Evolutionary conservation across 2,888 invertebrate genomes (phyloP).

Genomic region (Alcis repandata): DNA sequence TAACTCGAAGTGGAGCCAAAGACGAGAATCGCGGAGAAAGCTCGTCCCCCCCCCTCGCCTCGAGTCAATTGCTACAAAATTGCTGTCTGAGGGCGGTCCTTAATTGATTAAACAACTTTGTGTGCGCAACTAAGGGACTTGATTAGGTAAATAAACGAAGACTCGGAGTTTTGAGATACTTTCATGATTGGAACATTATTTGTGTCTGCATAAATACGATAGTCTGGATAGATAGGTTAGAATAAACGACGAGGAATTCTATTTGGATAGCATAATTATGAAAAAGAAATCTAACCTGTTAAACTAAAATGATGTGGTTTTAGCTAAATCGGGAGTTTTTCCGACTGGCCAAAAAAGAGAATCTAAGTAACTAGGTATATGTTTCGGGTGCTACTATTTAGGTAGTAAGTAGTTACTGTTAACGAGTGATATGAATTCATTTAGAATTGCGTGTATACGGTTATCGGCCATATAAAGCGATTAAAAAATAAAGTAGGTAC

Average conservation of each 20-base stretch:
- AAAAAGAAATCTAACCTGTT: no score
- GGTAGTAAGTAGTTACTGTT: no score
- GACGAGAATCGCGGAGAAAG: constrained; percentile 67
- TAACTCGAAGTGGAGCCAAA: constrained; percentile 38
- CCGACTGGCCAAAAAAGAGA: no score
- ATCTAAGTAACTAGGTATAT: no score
- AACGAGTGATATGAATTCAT: no score
- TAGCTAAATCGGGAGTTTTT: no score
- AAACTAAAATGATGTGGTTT: no score
- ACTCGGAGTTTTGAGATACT: constrained; percentile 29
- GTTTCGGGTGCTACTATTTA: no score
- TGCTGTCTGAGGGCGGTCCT: constrained; percentile 74
- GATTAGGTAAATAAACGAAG: constrained; percentile 60
- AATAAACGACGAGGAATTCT: not conserved
- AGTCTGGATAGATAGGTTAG: not conserved
- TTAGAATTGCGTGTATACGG: no score
- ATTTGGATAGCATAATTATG: no score
- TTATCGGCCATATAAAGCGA: no score
- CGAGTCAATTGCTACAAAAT: constrained; percentile 80
- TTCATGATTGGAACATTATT: constrained; percentile 19
- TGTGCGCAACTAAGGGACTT: constrained; percentile 62
- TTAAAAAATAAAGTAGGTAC: not conserved
- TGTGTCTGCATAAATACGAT: constrained; percentile 1
- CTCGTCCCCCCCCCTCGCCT: constrained; percentile 65
- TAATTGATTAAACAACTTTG: constrained; percentile 83